Percentiles rank a stretch among this genome's conserved stretches.
These are phyloP conservation scores for Muscicapa striata DNA, from an alignment of 2,797 vertebrate genomes.

Conservation along the genomic window DNA sequence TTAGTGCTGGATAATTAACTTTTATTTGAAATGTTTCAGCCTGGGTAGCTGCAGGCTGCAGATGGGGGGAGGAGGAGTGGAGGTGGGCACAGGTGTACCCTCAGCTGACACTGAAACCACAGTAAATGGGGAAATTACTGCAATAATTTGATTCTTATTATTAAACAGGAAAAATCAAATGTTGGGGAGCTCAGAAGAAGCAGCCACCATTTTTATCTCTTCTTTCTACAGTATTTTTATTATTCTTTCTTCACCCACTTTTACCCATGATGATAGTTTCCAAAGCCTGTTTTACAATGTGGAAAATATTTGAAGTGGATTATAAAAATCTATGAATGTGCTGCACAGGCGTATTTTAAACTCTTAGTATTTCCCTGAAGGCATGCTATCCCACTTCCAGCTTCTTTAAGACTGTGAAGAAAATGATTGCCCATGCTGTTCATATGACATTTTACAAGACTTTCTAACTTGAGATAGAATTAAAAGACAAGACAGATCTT, in stretches of 20 bases:
- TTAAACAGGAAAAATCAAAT: conserved; percentile 41
- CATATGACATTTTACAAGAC: not conserved
- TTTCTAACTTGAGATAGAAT: not conserved
- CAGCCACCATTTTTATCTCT: conserved; percentile 31
- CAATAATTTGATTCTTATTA: conserved; percentile 34
- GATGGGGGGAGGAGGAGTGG: conserved; percentile 12
- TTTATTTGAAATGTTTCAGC: conserved; percentile 54
- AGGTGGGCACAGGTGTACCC: not conserved
- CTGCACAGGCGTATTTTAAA: conserved; percentile 45
- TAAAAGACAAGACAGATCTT: conserved; percentile 6
- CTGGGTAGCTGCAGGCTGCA: conserved; percentile 49
- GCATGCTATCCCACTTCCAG: not conserved
- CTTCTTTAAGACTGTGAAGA: conserved; percentile 21
- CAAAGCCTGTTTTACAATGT: conserved; percentile 53
- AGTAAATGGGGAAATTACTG: conserved; percentile 49
- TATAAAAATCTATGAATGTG: conserved; percentile 56
- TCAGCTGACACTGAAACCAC: conserved; percentile 25
- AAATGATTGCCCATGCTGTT: not conserved
- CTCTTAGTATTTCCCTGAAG: conserved; percentile 40
- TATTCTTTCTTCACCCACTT: conserved; percentile 55
- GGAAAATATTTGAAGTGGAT: conserved; percentile 57
- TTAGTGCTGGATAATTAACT: conserved; percentile 68
- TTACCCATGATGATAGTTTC: conserved; percentile 43
- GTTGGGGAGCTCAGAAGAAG: conserved; percentile 45
- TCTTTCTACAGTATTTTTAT: conserved; percentile 51